These are phyloP conservation scores for Selene dorsalis DNA, from an alignment of 2,797 vertebrate species.

Conservation along the genomic window DNA sequence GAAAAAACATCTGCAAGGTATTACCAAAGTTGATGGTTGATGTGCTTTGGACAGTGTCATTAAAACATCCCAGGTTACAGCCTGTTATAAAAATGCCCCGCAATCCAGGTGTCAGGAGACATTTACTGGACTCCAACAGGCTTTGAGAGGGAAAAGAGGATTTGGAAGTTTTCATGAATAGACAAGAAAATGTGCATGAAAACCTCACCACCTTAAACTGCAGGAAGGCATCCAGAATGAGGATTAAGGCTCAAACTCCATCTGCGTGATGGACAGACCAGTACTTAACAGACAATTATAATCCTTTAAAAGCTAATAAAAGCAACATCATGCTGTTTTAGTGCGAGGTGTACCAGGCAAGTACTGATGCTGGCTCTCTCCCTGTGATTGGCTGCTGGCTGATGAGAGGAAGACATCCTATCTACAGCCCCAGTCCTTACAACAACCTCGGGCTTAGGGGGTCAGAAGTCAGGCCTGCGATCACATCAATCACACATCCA, in stretches of 20 bases:
- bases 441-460: constrained; percentile 69
- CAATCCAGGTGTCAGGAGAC: constrained; percentile 78
- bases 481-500: constrained; percentile 72
- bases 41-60: constrained; percentile 76
- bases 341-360: constrained; percentile 55
- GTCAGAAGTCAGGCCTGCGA: constrained; percentile 63
- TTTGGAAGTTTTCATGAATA: constrained; percentile 70
- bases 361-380: constrained; percentile 39
- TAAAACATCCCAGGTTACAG: constrained; percentile 79
- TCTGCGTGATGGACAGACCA: constrained; percentile 80
- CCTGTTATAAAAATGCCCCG: constrained; percentile 69
- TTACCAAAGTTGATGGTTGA: constrained; percentile 78
- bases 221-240: constrained; percentile 77
- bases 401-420: constrained; percentile 69
- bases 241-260: constrained; percentile 83
- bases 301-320: constrained; percentile 84
- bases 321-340: constrained; percentile 75
- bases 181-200: constrained; percentile 79
- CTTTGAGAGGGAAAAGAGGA: constrained; percentile 77
- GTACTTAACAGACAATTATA: constrained; percentile 84
- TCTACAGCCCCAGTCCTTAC: constrained; percentile 56
- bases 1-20: constrained; percentile 80
- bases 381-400: constrained; percentile 67
- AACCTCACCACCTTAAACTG: constrained; percentile 77
- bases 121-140: constrained; percentile 71